Percentiles rank a stretch among this genome's conserved stretches.
Evolutionary conservation across 1,140 invertebrate species (phyloP).

Genomic region (Drosophila nebulosa): DNA sequence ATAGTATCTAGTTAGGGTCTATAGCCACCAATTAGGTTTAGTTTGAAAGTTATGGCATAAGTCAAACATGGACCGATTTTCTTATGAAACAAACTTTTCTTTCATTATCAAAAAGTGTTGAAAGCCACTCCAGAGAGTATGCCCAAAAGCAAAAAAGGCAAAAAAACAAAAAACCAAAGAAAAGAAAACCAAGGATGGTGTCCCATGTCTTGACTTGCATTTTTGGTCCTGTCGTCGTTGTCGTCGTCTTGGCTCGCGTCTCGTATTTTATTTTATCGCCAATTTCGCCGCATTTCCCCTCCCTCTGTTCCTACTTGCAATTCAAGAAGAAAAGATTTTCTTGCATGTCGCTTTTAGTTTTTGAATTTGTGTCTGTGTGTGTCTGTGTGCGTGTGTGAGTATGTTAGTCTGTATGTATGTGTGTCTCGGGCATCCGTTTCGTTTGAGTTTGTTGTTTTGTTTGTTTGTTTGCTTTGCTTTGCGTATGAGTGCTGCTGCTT

Average conservation of each 20-base stretch:
- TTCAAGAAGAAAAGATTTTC: conserved; percentile 4
- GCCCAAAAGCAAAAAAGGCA: too few species aligned
- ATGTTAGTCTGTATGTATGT: conserved; percentile 11
- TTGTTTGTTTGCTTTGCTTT: conserved; percentile 63
- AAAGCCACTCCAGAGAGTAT: conserved; percentile 14
- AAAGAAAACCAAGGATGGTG: neutral
- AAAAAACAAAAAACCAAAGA: neutral
- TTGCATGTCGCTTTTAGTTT: conserved; percentile 69
- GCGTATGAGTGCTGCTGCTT: conserved; percentile 67
- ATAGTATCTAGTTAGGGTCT: too few species aligned
- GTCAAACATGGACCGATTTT: neutral
- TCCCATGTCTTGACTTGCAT: conserved; percentile 11
- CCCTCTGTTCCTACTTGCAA: neutral
- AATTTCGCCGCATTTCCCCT: conserved; percentile 55
- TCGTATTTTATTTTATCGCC: conserved; percentile 75
- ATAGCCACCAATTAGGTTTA: neutral
- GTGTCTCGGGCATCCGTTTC: conserved; percentile 68
- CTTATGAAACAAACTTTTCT: neutral
- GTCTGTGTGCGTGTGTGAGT: conserved; percentile 42
- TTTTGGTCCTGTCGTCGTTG: conserved; percentile 38
- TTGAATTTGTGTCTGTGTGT: conserved; percentile 30
- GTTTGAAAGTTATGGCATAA: neutral
- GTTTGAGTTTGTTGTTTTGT: conserved; percentile 52
- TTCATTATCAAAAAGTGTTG: neutral
- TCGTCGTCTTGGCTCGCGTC: conserved; percentile 56